Conservation (phyloP, 2,888 invertebrate species). For the Melikaiella ostensackeni region DNA sequence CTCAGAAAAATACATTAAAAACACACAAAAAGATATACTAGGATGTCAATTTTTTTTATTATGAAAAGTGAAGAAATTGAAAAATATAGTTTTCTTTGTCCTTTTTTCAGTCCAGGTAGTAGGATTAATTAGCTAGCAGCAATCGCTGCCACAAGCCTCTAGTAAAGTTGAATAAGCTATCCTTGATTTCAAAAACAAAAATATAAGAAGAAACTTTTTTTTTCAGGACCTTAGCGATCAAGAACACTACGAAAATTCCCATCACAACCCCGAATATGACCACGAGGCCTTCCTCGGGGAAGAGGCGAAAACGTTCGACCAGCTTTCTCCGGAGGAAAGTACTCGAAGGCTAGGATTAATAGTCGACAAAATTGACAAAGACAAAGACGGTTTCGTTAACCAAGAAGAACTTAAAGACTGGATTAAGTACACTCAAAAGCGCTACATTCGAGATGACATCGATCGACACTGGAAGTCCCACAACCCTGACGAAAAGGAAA, state of each 20-base stretch:
- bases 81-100: no score
- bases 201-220: not conserved
- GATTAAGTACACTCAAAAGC: slow-evolving; percentile 95
- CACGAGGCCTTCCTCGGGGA: slow-evolving; percentile 98
- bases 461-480: slow-evolving; percentile 95
- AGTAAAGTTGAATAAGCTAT: no score
- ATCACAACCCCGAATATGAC: slow-evolving; percentile 94
- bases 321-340: slow-evolving; percentile 96
- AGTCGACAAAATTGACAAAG: slow-evolving; percentile 94
- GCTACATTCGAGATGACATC: slow-evolving; percentile 95
- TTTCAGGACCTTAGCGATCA: slow-evolving; percentile 85
- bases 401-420: slow-evolving; percentile 95
- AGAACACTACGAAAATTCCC: slow-evolving; percentile 88
- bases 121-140: no score
- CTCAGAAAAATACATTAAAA: no score
- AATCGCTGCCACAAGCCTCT: no score
- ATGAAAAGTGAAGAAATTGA: no score
- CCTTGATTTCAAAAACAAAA: no score
- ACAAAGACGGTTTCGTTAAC: slow-evolving; percentile 89
- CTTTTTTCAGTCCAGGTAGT: no score
- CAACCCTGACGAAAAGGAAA: slow-evolving; percentile 86
- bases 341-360: slow-evolving; percentile 91
- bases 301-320: slow-evolving; percentile 95
- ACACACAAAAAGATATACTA: no score
- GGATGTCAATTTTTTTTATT: no score